Base-by-base conservation (phyloP, 2,888 invertebrate genomes). In the Mesochorus sp. region DNA sequence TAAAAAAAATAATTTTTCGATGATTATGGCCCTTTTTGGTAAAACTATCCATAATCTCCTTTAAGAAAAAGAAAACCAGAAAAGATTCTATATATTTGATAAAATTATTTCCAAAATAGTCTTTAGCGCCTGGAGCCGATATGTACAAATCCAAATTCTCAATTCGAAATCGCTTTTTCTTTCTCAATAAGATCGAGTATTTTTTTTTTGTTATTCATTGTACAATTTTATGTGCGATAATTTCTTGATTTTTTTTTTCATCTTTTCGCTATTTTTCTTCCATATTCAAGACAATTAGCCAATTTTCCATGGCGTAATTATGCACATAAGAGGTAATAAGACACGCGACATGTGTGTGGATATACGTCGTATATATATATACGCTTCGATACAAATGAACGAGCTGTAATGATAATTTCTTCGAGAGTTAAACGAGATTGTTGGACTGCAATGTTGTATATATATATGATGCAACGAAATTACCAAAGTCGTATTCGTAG, bases 321-420 rank as follows among this genome's bases (percentile, higher is more conserved):
- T 42, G 14, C 49, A 47, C 19, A 42, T 61, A 71, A 53, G 12
- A 61, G 51, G 31, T 55, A 53, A 53, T 10, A 12, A 47, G 21
- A 34, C 47, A 12, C 44, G 21, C 21, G n/a, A n/a, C n/a, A n/a
- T n/a, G n/a, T n/a, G n/a, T n/a, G n/a, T n/a, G n/a, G n/a, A n/a
- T n/a, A n/a, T n/a, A n/a, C n/a, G n/a, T n/a, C n/a, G n/a, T n/a
- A n/a, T n/a, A n/a, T n/a, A n/a, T 28, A n/a, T 21, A 8, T 12
- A 8, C 44, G 21, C 49, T n/a, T 44, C 26, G 47, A 37, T 64
- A 64, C 49, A n/a, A 64, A 49, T 64, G 55, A 66, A 74, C 76
- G 61, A 75, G 59, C 59, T 39, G 26, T 31, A 44, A 70, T 39
- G 44, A 67, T 72, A 59, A 61, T 72, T 44, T 42, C 51, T 31